Evolutionary conservation across 2,888 invertebrate genomes (phyloP), one percentile per base, ranked within the genome.

Genomic region (Latheticus oryzae): DNA sequence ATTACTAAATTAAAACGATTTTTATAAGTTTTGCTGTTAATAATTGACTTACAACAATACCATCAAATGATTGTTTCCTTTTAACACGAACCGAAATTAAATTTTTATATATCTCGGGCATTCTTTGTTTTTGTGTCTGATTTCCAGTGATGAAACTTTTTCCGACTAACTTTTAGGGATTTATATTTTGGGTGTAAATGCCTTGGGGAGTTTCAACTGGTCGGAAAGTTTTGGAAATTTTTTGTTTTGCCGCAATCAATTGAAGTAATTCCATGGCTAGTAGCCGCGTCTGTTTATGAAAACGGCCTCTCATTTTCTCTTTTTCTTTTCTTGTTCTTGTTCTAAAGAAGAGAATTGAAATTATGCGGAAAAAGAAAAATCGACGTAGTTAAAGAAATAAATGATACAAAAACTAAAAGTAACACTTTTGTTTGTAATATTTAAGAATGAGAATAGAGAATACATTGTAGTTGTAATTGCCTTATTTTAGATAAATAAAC

Each of bases 401-500:
- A 32, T 45, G 19, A 32, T 28, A 26, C 15, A 9, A 26, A 8
- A 16, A 12, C 19, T 24, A 24, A 15, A n/a, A 11, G 13, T 21
- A 13, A 35, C 23, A 24, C 12, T 33, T 16, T 7, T 15, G 33
- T 28, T 26, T 11, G 38, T n/a, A 4, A 17, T 17, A 17, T 28
- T 42, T 35, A 35, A 35, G 19, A 35, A 35, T 35, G 8, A 19
- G 7, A 11, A 38, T 23, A 3, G 12, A 4, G 21, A 38, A 5
- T n/a, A n/a, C 5, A 15, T 24, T 12, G 30, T 16, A 30, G 5
- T 16, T 21, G 30, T 51, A 51, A 51, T 51, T 51, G 51, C 32
- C 35, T 52, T 42, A 52, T 40, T 43, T 52, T 40, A 24, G 43
- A 21, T 32, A 52, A 52, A 42, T 42, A 43, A 52, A 35, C 42